phyloP scores from a whole-genome alignment of 2,113 vertebrate genomes.

The Dinomys branickii region DNA sequence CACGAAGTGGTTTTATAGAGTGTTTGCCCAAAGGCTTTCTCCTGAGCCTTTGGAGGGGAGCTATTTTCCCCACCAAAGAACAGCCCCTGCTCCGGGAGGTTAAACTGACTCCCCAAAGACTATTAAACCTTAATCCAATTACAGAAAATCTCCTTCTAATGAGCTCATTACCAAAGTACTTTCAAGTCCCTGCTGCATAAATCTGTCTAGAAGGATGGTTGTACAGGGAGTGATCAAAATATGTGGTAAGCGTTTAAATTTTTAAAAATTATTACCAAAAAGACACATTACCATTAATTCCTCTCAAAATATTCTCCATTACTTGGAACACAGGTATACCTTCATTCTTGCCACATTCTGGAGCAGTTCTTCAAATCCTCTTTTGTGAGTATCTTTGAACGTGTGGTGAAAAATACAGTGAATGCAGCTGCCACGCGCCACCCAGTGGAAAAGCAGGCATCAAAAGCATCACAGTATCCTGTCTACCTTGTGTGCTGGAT shows the following conservation, averaged over 20 bases:
- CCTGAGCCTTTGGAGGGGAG: not conserved
- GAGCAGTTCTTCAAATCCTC: not conserved
- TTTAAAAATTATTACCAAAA: not conserved
- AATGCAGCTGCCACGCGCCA: not conserved
- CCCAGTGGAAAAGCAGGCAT: not conserved
- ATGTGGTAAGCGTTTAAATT: not conserved
- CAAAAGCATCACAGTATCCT: not conserved
- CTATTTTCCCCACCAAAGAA: not conserved
- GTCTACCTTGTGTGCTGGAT: not conserved
- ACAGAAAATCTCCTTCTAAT: not conserved
- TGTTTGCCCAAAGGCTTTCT: not conserved
- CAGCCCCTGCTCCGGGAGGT: not conserved
- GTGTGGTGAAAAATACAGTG: not conserved
- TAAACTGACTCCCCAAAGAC: conserved; percentile 21
- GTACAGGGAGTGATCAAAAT: not conserved
- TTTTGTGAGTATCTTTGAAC: not conserved
- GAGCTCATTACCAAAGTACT: not conserved
- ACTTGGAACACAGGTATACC: not conserved
- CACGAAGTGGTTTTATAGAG: not conserved
- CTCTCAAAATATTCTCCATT: not conserved
- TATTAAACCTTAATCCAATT: conserved; percentile 53
- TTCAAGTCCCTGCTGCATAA: not conserved
- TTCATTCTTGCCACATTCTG: not conserved
- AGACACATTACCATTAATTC: not conserved
- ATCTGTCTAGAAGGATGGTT: not conserved